Conservation (phyloP, 64 coral and sea anemone genomes). For the Exaiptasia diaphana region DNA sequence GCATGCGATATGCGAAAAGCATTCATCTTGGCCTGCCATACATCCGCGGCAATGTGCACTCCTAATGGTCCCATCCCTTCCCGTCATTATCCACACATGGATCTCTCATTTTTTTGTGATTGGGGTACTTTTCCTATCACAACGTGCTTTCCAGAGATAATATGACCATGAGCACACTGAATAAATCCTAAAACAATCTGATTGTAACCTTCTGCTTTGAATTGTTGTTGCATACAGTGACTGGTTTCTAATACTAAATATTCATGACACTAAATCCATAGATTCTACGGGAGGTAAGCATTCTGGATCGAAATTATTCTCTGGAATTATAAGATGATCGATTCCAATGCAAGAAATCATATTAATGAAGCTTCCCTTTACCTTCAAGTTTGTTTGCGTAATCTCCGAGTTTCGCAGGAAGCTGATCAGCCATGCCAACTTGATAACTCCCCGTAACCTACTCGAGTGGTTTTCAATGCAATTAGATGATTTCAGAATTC, state of each 20-base stretch:
- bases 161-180: background rate
- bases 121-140: constrained; percentile 1
- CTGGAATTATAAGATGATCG: too few relatives aligned
- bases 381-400: too few relatives aligned
- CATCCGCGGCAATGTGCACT: constrained; percentile 11
- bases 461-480: too few relatives aligned
- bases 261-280: constrained; percentile 25
- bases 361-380: too few relatives aligned
- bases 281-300: constrained; percentile 42
- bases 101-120: constrained; percentile 1
- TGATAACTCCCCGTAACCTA: too few relatives aligned
- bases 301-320: background rate
- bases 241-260: background rate
- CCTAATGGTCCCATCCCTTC: background rate
- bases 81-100: background rate
- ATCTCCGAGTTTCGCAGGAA: too few relatives aligned
- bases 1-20: constrained; percentile 17
- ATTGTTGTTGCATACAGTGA: background rate
- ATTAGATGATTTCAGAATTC: too few relatives aligned
- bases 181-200: constrained; percentile 18
- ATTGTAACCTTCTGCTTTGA: background rate
- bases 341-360: too few relatives aligned
- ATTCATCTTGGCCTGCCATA: constrained; percentile 15
- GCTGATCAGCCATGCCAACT: too few relatives aligned
- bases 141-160: background rate